Base-by-base conservation (phyloP, 2,797 vertebrate species). In the Atherinosoma microstoma region DNA sequence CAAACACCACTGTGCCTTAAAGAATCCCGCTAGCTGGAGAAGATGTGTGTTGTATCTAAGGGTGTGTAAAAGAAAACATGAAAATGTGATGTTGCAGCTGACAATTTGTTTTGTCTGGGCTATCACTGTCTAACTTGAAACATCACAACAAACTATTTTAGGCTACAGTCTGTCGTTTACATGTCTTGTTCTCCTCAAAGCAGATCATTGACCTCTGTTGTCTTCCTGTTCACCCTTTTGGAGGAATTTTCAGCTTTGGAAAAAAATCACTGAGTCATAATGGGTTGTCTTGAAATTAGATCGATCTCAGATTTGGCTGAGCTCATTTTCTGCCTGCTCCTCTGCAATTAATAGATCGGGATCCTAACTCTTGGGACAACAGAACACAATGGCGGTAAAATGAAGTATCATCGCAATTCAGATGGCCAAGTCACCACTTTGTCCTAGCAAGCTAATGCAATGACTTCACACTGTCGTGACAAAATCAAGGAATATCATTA, bases 1-100 rank as follows among this genome's bases (percentile, higher is more conserved):
- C 63, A 62, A 84, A 85, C 76, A 85, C 87, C 84, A 15, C 59
- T 38, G 82, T 90, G 91, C 90, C 92, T 92, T 91, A 79, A 56
- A 86, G 69, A 92, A 92, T 91, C 88, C 82, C 87, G 79, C 85
- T 87, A 91, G 90, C 91, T 93, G 91, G 86, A 90, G 85, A 84
- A 76, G 70, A 75, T 72, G 49, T 73, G 69, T 73, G 62, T 85
- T 86, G 72, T 82, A 82, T 84, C 58, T 47, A 2, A 42, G 64
- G 74, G 75, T 82, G 80, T 87, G 78, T 78, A 54, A 76, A 35
- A 67, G 20, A n/a, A 47, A 42, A 11, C 18, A 35, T 60, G 56
- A 24, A 51, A 34, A 58, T 9, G 75, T 84, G 85, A 86, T 71
- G 56, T 69, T 75, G 82, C 85, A 87, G 88, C 82, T 83, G 85